These are phyloP conservation scores for Brachionus paranguensis DNA, from an alignment of 1,140 invertebrate genomes.

Conservation along the genomic window DNA sequence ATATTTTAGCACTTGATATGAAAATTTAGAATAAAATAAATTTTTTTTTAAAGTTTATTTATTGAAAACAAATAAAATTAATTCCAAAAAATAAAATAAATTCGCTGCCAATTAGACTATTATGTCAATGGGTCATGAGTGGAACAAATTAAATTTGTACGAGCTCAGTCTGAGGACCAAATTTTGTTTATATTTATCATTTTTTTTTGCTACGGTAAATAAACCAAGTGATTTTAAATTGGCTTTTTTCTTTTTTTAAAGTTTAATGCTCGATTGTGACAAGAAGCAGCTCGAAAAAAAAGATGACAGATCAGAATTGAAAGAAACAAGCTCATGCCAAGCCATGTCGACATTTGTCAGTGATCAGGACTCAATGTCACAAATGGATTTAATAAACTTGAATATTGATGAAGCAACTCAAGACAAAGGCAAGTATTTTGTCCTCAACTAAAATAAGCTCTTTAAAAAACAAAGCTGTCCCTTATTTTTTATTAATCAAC, in stretches of 20 bases:
- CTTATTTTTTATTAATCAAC: neutral
- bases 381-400: neutral
- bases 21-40: neutral
- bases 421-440: neutral
- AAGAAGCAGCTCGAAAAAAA: neutral
- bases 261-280: slow-evolving; percentile 6
- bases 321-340: neutral
- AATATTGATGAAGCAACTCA: neutral
- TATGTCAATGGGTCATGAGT: neutral
- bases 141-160: neutral
- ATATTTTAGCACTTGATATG: neutral
- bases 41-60: neutral
- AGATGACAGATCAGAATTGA: neutral
- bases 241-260: neutral
- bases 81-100: neutral
- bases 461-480: neutral
- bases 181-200: neutral
- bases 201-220: neutral
- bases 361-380: neutral
- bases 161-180: neutral
- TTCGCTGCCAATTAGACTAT: neutral
- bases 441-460: neutral
- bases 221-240: neutral
- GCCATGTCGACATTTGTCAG: neutral
- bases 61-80: neutral